Evolutionary conservation across 2,113 vertebrate genomes (phyloP).

Genomic region (Microcebus murinus): DNA sequence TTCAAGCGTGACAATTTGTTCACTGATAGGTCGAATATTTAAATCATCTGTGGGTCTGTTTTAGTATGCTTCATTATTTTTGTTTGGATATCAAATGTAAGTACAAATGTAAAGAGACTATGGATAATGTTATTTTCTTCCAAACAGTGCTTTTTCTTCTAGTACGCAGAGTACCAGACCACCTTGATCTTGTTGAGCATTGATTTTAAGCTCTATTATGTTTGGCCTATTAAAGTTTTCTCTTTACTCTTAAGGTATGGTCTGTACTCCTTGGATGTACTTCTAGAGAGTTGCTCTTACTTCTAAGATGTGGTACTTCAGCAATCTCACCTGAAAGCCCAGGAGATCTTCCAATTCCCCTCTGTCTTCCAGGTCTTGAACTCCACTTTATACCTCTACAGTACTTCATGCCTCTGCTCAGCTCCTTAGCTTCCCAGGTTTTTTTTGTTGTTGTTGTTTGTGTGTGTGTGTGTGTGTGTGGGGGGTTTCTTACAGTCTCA

Average conservation of each 20-base stretch:
- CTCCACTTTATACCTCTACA: too few relatives aligned
- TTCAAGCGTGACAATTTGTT: too few relatives aligned
- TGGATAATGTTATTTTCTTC: not conserved
- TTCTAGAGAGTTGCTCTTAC: too few relatives aligned
- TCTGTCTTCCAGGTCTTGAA: too few relatives aligned
- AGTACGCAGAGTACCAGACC: not conserved
- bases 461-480: too few relatives aligned
- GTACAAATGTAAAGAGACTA: not conserved
- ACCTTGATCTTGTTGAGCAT: not conserved
- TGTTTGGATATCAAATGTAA: not conserved
- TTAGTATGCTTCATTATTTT: not conserved
- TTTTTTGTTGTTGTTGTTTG: too few relatives aligned
- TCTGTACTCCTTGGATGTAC: not conserved
- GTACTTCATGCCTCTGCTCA: too few relatives aligned
- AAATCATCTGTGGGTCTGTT: not conserved
- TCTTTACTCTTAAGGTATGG: not conserved
- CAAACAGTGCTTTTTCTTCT: not conserved
- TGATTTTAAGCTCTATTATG: not conserved
- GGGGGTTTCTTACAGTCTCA: too few relatives aligned
- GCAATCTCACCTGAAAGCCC: too few relatives aligned
- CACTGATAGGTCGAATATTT: not conserved
- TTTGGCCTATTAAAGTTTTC: not conserved
- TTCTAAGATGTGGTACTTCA: too few relatives aligned
- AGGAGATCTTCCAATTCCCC: too few relatives aligned
- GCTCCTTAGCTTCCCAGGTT: too few relatives aligned